Evolutionary conservation across 1,140 invertebrate genomes (phyloP).

Genomic region (Sesamia nonagrioides): DNA sequence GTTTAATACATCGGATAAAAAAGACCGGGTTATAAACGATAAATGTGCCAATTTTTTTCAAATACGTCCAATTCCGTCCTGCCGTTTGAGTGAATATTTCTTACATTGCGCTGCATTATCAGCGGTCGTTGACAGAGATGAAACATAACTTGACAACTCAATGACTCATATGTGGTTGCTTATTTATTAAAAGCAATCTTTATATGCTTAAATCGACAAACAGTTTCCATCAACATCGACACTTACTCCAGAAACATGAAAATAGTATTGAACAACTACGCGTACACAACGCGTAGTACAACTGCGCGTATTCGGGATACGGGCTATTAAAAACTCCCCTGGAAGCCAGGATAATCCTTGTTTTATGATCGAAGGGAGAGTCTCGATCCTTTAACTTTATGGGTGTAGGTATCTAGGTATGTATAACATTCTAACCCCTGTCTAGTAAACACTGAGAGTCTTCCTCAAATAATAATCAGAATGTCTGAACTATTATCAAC

Average conservation of each 20-base stretch:
- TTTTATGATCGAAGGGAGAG: constrained; percentile 14
- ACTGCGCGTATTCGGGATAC: not conserved
- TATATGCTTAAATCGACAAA: not conserved
- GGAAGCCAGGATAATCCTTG: not conserved
- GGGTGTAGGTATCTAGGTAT: not conserved
- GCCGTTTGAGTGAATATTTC: too few relatives aligned
- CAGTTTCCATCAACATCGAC: not conserved
- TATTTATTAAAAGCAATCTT: not conserved
- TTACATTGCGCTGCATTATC: not conserved
- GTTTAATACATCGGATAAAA: too few relatives aligned
- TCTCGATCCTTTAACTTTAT: not conserved
- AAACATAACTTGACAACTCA: not conserved
- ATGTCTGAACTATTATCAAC: too few relatives aligned
- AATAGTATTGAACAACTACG: constrained; percentile 3
- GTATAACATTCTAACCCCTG: not conserved
- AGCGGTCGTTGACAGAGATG: not conserved
- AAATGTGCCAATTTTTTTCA: too few relatives aligned
- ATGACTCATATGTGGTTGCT: not conserved
- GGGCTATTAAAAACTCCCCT: not conserved
- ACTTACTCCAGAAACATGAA: not conserved
- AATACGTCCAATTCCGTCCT: too few relatives aligned
- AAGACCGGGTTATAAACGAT: too few relatives aligned
- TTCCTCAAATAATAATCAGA: not conserved
- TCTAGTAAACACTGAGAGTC: not conserved
- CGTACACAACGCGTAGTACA: too few relatives aligned